phyloP scores from a whole-genome alignment of 2,113 vertebrate species.

The Clarias batrachus region DNA sequence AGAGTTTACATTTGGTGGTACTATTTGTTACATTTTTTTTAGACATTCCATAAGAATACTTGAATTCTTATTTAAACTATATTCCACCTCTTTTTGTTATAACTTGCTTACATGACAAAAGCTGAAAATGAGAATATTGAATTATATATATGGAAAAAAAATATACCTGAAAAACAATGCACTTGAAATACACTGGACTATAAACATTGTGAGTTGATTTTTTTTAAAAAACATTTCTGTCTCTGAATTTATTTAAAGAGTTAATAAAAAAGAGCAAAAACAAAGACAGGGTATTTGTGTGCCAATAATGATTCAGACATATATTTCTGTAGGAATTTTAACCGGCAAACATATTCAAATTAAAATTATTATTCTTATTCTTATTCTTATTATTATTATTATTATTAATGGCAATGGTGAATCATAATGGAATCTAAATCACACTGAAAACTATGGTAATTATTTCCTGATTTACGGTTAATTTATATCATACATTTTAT shows the following conservation, averaged over 20 bases:
- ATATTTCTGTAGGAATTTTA: not conserved
- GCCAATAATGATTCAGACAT: constrained; percentile 66
- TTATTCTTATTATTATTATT: not conserved
- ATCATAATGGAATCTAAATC: not conserved
- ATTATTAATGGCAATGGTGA: not conserved
- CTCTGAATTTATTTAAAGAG: constrained; percentile 98
- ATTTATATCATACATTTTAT: not conserved
- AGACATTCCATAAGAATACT: constrained; percentile 99
- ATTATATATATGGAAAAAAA: constrained; percentile 72
- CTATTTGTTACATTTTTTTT: constrained; percentile 85
- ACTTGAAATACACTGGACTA: constrained; percentile 99
- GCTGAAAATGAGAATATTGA: constrained; percentile 82
- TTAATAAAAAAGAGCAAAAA: constrained; percentile 90
- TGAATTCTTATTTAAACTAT: constrained; percentile 99
- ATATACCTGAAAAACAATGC: constrained; percentile 96
- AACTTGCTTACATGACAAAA: constrained; percentile 90
- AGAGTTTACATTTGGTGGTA: constrained; percentile 98
- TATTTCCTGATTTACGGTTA: not conserved
- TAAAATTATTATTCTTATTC: constrained; percentile 1
- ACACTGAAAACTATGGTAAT: not conserved
- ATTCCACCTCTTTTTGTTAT: constrained; percentile 83
- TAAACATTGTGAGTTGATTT: constrained; percentile 94
- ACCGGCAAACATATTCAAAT: not conserved
- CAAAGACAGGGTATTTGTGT: constrained; percentile 73
- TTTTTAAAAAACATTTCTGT: constrained; percentile 80